Base-by-base conservation (phyloP, 2,888 invertebrate genomes). In the Melipona beecheii region DNA sequence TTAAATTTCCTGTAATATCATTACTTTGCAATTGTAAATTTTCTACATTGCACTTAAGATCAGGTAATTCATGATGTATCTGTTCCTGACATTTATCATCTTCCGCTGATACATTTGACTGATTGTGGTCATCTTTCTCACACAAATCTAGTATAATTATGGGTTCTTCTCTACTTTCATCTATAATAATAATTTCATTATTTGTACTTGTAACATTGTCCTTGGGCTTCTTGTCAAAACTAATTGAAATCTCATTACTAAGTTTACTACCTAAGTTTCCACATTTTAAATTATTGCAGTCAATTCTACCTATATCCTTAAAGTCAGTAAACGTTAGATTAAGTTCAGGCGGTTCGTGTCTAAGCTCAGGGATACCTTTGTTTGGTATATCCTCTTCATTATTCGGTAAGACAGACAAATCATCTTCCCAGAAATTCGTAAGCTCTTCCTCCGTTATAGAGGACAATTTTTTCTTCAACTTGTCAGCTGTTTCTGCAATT, bases 401-500 rank as follows among this genome's bases (percentile, higher is more conserved):
- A n/a, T 64, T 72, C n/a, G 81, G 62, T 52, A 79, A 27, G 11
- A 82, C 64, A 50, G 84, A 81, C 17, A 89, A 62, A 83, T 93
- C 91, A 11, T 91, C 88, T 21, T 90, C 92, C 93, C 92, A 93
- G 73, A 91, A 90, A 54, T 90, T 89, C 1, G 85, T 88, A 9
- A 86, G 87, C 4, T 93, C 92, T n/a, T 91, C 91, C 2, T 89
- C 90, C 0, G 90, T 90, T 13, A 92, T 91, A 3, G 84, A 84
- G 1, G 92, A 93, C 31, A 94, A 82, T 54, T 92, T 93, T 2
- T 91, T 91, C 64, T 94, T 94, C 1, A 94, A 81, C 68, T 92
- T 92, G 58, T 93, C 93, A 0, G 93, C 94, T 1, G 94, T 92
- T 58, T 94, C 92, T 2, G 90, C 91, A 77, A 94, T 94, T 58